phyloP scores from a whole-genome alignment of 2,888 invertebrate species.

The Spicauda simplicius region DNA sequence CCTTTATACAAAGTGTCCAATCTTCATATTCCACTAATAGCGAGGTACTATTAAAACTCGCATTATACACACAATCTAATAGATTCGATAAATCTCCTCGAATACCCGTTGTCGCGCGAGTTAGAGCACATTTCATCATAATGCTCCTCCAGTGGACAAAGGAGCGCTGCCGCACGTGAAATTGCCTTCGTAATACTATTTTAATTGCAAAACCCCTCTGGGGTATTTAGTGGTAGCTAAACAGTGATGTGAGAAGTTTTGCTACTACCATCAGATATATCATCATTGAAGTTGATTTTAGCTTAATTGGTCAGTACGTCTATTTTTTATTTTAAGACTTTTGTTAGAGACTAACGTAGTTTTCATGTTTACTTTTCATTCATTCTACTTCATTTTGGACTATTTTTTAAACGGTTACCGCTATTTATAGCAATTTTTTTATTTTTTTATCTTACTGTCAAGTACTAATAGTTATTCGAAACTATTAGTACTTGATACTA shows the following conservation, averaged over 20 bases:
- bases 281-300: not conserved
- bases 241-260: conserved; percentile 13
- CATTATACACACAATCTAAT: conserved; percentile 29
- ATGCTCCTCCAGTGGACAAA: conserved; percentile 43
- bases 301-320: not conserved
- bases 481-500: no score
- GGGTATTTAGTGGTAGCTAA: conserved; percentile 44
- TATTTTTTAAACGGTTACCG: no score
- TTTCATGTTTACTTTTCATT: no score
- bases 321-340: not conserved
- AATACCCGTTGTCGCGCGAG: conserved; percentile 33
- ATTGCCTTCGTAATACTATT: conserved; percentile 50
- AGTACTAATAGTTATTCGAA: no score
- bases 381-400: no score
- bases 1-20: not conserved
- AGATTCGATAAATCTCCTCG: conserved; percentile 34
- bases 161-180: conserved; percentile 42
- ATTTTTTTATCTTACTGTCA: no score
- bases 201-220: conserved; percentile 44
- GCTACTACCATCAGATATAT: not conserved
- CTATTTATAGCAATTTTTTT: no score
- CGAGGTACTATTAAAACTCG: conserved; percentile 14
- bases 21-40: not conserved
- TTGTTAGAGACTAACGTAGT: no score
- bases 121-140: conserved; percentile 43